These are phyloP conservation scores for Corbicula japonica DNA, from an alignment of 2,888 invertebrate species.

Conservation along the genomic window DNA sequence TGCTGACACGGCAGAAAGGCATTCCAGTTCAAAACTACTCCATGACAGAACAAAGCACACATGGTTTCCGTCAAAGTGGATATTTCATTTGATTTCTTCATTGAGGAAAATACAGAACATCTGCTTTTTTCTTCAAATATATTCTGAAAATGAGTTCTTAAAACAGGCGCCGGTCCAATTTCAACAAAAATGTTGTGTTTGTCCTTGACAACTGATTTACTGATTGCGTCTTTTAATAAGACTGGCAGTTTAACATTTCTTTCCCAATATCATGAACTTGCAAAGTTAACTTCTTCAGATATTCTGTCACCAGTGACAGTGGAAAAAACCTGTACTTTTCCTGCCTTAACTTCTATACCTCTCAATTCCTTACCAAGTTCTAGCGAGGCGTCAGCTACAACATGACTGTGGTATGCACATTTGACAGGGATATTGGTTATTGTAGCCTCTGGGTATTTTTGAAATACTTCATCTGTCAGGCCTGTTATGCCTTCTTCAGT, in stretches of 20 bases:
- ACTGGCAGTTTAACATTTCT: conserved; percentile 74
- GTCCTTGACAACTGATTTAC: conserved; percentile 31
- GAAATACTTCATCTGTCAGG: conserved; percentile 23
- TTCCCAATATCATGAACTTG: conserved; percentile 73
- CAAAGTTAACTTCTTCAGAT: conserved; percentile 42
- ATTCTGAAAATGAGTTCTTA: conserved; percentile 24
- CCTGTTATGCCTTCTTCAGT: not conserved
- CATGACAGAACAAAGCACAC: conserved; percentile 22
- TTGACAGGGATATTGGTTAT: conserved; percentile 47
- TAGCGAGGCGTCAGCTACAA: conserved; percentile 50
- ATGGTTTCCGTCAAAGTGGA: not conserved
- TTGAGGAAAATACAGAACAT: too few species aligned
- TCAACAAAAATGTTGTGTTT: conserved; percentile 72
- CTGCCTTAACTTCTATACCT: too few species aligned
- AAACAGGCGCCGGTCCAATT: conserved; percentile 75
- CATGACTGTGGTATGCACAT: conserved; percentile 67
- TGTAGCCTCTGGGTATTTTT: conserved; percentile 24
- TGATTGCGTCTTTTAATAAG: conserved; percentile 66
- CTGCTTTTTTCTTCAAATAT: too few species aligned
- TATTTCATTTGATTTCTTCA: conserved; percentile 15
- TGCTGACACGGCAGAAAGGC: conserved; percentile 30
- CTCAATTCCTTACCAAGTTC: too few species aligned
- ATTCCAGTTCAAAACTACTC: conserved; percentile 17
- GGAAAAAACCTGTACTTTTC: conserved; percentile 1
- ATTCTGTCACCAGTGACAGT: conserved; percentile 67